Percentiles rank a stretch among this genome's conserved stretches.
Conservation (phyloP, 2,797 vertebrate species). For the Gadopsis bispinosus region DNA sequence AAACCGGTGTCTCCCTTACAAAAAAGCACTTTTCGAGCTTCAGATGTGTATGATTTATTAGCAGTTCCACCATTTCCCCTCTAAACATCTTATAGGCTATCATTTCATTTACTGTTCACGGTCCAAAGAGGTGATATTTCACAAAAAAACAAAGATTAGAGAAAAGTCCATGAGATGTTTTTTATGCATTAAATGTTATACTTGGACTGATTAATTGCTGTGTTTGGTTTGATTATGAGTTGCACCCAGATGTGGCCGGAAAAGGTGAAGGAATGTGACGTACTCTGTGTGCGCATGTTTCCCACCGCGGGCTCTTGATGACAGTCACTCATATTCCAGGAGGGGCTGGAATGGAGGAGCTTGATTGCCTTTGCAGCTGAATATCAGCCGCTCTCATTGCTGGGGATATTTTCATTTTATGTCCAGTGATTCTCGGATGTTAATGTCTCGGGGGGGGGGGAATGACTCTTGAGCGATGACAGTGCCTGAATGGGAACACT, state of each 20-base stretch:
- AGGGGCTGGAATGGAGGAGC: constrained; percentile 41
- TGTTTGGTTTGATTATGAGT: constrained; percentile 47
- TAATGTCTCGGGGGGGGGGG: constrained; percentile 28
- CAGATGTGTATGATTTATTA: not conserved
- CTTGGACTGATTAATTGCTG: constrained; percentile 28
- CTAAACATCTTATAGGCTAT: not conserved
- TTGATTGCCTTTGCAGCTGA: constrained; percentile 54
- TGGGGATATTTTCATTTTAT: constrained; percentile 55
- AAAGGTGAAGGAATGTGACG: constrained; percentile 68
- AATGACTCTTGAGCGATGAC: constrained; percentile 61
- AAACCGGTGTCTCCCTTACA: not conserved
- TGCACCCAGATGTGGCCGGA: constrained; percentile 53
- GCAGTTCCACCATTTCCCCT: not conserved
- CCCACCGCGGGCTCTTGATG: constrained; percentile 32
- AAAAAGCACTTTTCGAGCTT: not conserved
- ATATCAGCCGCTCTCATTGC: constrained; percentile 48
- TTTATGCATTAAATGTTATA: constrained; percentile 6
- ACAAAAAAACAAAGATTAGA: no score
- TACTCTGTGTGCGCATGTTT: constrained; percentile 12
- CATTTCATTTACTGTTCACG: not conserved
- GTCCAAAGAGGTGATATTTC: not conserved
- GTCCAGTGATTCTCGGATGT: constrained; percentile 40
- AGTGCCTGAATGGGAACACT: constrained; percentile 42
- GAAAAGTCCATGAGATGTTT: not conserved
- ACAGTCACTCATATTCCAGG: constrained; percentile 59